Conservation (phyloP, 1,140 invertebrate genomes). For the Drosophila arawakana region DNA sequence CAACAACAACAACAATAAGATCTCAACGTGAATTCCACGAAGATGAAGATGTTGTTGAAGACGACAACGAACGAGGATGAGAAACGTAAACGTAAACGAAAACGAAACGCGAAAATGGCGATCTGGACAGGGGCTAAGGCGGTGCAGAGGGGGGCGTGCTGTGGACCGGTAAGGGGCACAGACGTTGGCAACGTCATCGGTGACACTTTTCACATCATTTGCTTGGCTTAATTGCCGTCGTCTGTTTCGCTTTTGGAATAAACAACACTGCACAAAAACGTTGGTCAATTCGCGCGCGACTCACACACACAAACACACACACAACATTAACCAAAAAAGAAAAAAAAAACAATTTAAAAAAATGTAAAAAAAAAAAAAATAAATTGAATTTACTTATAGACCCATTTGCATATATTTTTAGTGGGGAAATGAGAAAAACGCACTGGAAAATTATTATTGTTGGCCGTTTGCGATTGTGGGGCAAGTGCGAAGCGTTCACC, state of each 20-base stretch:
- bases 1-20: conserved; percentile 3
- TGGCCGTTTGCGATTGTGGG: conserved; percentile 38
- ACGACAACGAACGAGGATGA: conserved; percentile 36
- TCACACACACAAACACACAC: neutral
- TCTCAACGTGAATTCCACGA: conserved; percentile 44
- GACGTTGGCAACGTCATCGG: conserved; percentile 55
- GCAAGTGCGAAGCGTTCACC: conserved; percentile 78
- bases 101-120: conserved; percentile 2
- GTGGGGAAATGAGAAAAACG: conserved; percentile 2
- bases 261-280: conserved; percentile 29
- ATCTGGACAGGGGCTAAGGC: neutral
- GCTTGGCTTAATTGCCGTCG: conserved; percentile 39
- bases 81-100: neutral
- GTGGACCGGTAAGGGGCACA: neutral
- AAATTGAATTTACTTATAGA: neutral
- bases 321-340: conserved; percentile 1
- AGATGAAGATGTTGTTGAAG: conserved; percentile 33
- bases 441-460: conserved; percentile 31
- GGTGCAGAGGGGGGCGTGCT: neutral
- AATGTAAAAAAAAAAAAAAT: conserved; percentile 2
- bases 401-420: too few relatives aligned
- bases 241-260: conserved; percentile 9
- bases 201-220: conserved; percentile 72
- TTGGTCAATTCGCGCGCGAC: conserved; percentile 12
- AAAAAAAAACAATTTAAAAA: conserved; percentile 6